Evolutionary conservation across 2,797 vertebrate genomes (phyloP), one percentile per base, ranked within the genome.

Genomic region (Zenarchopterus dispar): DNA sequence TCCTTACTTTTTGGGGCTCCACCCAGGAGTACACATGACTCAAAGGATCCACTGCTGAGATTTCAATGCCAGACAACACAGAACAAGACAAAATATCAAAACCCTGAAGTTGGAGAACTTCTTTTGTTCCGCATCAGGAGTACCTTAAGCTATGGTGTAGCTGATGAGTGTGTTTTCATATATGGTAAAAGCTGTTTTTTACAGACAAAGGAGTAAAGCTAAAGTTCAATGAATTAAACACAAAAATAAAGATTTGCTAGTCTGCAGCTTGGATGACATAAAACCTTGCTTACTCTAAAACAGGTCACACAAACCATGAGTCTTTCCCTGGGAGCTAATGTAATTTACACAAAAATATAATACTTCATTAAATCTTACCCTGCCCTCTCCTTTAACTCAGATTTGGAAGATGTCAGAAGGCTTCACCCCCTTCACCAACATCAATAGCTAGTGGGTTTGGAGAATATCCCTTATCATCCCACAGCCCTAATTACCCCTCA

Each of bases 401-500:
- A 77, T 75, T 62, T 73, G 62, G 63, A 59, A 76, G 58, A 74
- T 87, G 83, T 87, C 80, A 80, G 67, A 81, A 84, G 67, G 73
- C 59, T 52, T 59, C 11, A 46, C 68, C 80, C 78, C 72, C 51
- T 78, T 72, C 75, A 80, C 83, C 79, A 75, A 70, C 67, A 75
- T 80, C 81, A 84, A 81, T 82, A 71, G 67, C 77, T 58, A 74
- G 66, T 70, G 60, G 62, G 74, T 10, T 66, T 60, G 73, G 61
- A 75, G 75, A 83, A 84, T 80, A 81, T 83, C 77, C 75, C 74
- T 73, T 73, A 86, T 89, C 83, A 77, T 80, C 83, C 81, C 80
- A 67, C 57, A 74, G 79, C 85, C 84, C 77, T 87, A 90, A 88
- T 88, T 84, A 85, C 84, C 85, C 87, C 88, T 89, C 81, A 84